Conservation (phyloP, 1,140 invertebrate species). For the Melanaphis sacchari region DNA sequence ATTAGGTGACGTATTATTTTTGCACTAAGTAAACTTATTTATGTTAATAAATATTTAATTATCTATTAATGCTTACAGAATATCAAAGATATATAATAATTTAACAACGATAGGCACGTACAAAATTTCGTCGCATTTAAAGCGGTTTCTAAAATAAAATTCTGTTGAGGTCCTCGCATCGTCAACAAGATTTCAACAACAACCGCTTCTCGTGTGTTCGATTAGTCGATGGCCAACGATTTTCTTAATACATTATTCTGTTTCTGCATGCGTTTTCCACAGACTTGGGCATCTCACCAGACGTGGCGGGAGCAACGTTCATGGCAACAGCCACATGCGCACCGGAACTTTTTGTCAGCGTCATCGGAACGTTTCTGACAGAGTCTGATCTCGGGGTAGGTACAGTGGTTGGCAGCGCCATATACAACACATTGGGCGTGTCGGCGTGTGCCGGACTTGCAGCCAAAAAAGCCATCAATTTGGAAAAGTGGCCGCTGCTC, state of each 20-base stretch:
- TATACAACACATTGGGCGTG: constrained; percentile 76
- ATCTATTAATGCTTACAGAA: no score
- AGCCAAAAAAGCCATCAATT: constrained; percentile 75
- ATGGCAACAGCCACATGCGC: constrained; percentile 75
- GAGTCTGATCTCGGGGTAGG: constrained; percentile 71
- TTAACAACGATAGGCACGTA: no score
- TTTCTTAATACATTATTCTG: not conserved
- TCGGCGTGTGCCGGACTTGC: constrained; percentile 73
- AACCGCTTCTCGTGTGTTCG: no score
- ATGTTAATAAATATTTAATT: no score
- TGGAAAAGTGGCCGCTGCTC: constrained; percentile 84
- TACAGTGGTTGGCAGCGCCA: constrained; percentile 75
- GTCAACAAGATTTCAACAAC: no score
- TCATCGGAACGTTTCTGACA: constrained; percentile 69
- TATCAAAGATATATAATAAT: no score
- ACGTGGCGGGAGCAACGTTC: constrained; percentile 73
- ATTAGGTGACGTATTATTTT: no score
- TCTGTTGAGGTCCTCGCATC: no score
- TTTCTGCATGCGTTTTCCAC: constrained; percentile 58
- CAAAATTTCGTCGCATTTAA: no score
- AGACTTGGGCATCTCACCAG: constrained; percentile 67
- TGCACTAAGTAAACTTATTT: no score
- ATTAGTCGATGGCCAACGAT: no score
- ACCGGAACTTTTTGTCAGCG: constrained; percentile 70
- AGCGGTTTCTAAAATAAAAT: no score